phyloP scores from a whole-genome alignment of 1,140 invertebrate genomes.

The Druon quercuslanigerum region DNA sequence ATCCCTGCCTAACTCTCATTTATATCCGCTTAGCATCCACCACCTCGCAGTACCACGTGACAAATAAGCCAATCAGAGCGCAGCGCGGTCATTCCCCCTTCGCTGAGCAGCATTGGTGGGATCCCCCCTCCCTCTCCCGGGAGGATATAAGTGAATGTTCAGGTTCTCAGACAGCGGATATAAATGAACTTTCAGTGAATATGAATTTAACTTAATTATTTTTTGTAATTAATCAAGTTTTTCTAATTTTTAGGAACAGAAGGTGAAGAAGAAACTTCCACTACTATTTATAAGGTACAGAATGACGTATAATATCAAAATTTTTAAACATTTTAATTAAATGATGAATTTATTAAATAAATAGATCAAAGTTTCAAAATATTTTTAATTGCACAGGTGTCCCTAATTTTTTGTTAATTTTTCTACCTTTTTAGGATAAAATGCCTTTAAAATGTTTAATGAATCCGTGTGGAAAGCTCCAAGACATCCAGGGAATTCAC shows the following conservation, averaged over 20 bases:
- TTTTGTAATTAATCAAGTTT: constrained; percentile 4
- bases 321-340: constrained; percentile 2
- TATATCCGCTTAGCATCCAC: too few species aligned
- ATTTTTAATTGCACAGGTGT: constrained; percentile 16
- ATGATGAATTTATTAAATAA: constrained; percentile 13
- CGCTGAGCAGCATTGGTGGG: too few species aligned
- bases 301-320: background rate
- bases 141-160: too few species aligned
- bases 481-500: constrained; percentile 81
- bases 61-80: too few species aligned
- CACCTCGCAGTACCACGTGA: too few species aligned
- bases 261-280: constrained; percentile 64
- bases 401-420: background rate
- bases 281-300: constrained; percentile 62
- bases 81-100: too few species aligned
- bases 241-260: constrained; percentile 58
- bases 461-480: constrained; percentile 85
- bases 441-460: constrained; percentile 85
- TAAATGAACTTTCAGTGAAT: too few species aligned
- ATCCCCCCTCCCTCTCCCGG: too few species aligned
- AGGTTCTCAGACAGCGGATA: too few species aligned
- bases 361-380: background rate
- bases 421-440: constrained; percentile 73
- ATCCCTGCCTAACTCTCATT: too few species aligned
- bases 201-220: background rate